phyloP scores from a whole-genome alignment of 1,140 invertebrate genomes.

The Diabrotica undecimpunctata region DNA sequence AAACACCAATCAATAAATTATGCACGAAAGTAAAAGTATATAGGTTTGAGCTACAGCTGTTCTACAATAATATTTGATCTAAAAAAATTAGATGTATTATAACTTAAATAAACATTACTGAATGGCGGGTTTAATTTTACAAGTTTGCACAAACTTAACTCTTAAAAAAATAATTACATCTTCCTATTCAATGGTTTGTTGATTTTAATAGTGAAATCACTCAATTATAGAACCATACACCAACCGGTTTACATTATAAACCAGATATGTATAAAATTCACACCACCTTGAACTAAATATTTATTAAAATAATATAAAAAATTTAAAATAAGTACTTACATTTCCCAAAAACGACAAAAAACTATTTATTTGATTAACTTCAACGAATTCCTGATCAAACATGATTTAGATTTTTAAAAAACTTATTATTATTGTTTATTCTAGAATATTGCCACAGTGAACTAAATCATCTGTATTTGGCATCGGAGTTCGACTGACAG shows the following conservation, averaged over 20 bases:
- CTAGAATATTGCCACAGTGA: neutral
- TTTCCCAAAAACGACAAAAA: constrained; percentile 36
- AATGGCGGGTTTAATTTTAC: neutral
- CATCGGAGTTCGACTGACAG: too few relatives aligned
- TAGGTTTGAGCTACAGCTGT: neutral
- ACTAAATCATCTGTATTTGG: neutral
- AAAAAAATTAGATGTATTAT: too few relatives aligned
- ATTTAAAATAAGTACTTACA: constrained; percentile 51
- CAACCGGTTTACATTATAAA: constrained; percentile 3
- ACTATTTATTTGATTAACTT: constrained; percentile 36
- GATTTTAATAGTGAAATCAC: neutral
- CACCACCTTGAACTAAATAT: constrained; percentile 18
- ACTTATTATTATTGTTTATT: neutral
- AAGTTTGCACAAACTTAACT: neutral
- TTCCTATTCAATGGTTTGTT: constrained; percentile 11
- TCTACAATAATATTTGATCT: neutral
- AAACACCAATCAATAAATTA: too few relatives aligned
- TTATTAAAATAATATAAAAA: constrained; percentile 7
- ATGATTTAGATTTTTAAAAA: neutral
- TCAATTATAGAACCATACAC: neutral
- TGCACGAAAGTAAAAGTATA: neutral
- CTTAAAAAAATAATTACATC: constrained; percentile 13
- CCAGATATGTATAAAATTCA: neutral
- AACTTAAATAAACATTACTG: neutral
- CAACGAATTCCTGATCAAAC: constrained; percentile 28